Conservation (phyloP, 2,113 vertebrate genomes). For the Oncorhynchus gorbuscha region DNA sequence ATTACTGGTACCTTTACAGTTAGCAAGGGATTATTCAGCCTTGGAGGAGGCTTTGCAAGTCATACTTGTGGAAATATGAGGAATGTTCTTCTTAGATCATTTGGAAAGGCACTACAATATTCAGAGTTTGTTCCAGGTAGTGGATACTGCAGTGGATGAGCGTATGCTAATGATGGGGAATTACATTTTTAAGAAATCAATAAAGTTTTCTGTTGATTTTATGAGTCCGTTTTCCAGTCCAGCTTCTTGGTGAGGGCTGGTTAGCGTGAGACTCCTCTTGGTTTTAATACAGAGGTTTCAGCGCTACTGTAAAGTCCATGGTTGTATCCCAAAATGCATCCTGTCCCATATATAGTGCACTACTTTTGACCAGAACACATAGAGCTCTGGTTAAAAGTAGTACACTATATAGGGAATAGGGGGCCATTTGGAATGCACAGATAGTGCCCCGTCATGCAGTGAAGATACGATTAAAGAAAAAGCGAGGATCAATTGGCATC, state of each 20-base stretch:
- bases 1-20: not conserved
- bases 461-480: conserved; percentile 16
- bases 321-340: no score
- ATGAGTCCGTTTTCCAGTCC: no score
- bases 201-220: no score
- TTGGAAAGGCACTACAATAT: no score
- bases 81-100: conserved; percentile 29
- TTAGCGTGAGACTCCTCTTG: no score
- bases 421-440: no score
- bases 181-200: no score
- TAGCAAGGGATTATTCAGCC: not conserved
- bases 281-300: not conserved
- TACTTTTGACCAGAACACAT: no score
- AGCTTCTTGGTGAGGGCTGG: no score
- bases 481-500: conserved; percentile 6
- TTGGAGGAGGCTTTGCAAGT: not conserved
- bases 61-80: not conserved
- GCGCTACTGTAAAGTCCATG: not conserved
- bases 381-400: no score
- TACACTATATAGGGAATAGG: no score
- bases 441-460: not conserved
- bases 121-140: not conserved
- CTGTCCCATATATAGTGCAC: no score
- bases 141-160: not conserved
- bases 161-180: not conserved